Evolutionary conservation across 2,113 vertebrate species (phyloP).

Genomic region (Pangasianodon gigas): DNA sequence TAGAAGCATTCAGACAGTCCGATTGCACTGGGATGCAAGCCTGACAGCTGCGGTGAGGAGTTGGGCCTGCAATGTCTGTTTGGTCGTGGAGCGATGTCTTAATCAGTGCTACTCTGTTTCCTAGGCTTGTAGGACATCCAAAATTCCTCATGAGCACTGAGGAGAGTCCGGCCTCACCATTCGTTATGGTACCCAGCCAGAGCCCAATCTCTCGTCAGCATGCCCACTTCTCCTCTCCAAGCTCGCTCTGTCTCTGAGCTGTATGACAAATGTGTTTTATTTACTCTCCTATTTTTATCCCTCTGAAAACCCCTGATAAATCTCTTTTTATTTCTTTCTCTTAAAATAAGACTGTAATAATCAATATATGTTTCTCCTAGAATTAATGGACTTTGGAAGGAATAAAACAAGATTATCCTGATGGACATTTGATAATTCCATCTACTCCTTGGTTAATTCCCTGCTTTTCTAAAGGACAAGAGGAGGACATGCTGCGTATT

Average conservation of each 20-base stretch:
- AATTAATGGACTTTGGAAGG: neutral
- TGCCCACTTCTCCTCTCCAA: neutral
- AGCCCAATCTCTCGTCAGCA: conserved; percentile 19
- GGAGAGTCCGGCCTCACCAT: conserved; percentile 53
- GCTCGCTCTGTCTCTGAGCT: neutral
- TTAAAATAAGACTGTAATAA: neutral
- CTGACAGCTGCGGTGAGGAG: conserved; percentile 30
- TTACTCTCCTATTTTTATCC: neutral
- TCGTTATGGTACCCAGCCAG: conserved; percentile 22
- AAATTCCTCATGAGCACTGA: conserved; percentile 66
- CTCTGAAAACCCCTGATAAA: neutral
- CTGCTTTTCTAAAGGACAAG: neutral
- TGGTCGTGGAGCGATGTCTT: conserved; percentile 65
- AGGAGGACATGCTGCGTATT: neutral
- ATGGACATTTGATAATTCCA: neutral
- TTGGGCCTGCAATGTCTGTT: conserved; percentile 45
- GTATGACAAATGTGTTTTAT: neutral
- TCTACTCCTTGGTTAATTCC: neutral
- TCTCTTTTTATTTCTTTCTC: neutral
- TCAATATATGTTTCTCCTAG: neutral
- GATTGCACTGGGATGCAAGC: neutral
- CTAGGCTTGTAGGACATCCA: conserved; percentile 55
- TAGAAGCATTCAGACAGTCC: neutral
- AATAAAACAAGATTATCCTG: neutral
- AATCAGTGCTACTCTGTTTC: conserved; percentile 61